These are phyloP conservation scores for Neotoma lepida DNA, from an alignment of 2,113 vertebrate genomes.

Conservation along the genomic window DNA sequence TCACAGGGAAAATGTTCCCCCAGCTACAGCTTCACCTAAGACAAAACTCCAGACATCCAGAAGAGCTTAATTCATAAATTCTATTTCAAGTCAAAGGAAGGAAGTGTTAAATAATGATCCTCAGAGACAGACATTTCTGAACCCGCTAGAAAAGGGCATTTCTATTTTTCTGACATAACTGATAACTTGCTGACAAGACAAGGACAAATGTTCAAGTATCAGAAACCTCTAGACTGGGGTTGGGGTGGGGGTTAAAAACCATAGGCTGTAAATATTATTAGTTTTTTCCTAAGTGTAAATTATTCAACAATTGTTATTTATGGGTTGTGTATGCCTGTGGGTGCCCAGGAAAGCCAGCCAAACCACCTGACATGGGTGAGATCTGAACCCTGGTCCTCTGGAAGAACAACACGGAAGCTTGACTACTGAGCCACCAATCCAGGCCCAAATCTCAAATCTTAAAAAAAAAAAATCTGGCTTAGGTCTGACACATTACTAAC, in stretches of 20 bases:
- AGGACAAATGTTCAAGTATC: slow-evolving; percentile 4
- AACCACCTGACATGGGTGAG: not conserved
- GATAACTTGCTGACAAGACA: not conserved
- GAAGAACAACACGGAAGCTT: not conserved
- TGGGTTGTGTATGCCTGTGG: not conserved
- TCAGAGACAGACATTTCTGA: not conserved
- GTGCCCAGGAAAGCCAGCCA: not conserved
- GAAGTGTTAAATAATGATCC: not conserved
- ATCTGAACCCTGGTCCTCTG: not conserved
- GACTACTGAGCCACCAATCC: not conserved
- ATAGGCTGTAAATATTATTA: not conserved
- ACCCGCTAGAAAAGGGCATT: not conserved
- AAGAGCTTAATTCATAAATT: not conserved
- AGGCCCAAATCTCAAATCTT: not conserved
- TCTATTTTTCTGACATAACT: not conserved
- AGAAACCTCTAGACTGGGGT: not conserved
- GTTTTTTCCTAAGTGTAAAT: not conserved
- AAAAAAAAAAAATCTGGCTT: not conserved
- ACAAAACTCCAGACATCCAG: not conserved
- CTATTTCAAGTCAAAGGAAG: not conserved
- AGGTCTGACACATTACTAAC: not conserved
- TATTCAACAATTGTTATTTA: not conserved
- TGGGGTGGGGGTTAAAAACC: not conserved
- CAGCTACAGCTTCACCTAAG: not conserved
- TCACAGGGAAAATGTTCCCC: not conserved